phyloP scores from a whole-genome alignment of 1,140 invertebrate genomes.

The Oreohelix idahoensis region DNA sequence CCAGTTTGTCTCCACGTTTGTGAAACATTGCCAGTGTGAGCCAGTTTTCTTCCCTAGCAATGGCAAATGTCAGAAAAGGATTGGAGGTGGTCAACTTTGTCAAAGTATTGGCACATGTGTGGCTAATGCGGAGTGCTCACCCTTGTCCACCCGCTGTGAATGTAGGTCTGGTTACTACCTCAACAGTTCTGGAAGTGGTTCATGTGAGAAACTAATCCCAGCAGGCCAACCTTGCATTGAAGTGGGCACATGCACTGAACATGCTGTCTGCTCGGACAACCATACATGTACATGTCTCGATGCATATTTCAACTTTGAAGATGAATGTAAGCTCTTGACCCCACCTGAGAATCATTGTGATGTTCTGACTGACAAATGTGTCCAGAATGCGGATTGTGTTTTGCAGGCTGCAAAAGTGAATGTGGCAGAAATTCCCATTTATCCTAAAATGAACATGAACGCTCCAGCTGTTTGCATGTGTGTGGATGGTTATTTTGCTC shows the following conservation, averaged over 20 bases:
- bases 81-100: conserved; percentile 30
- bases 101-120: conserved; percentile 37
- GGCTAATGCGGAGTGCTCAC: conserved; percentile 39
- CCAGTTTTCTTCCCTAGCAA: conserved; percentile 28
- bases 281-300: background rate
- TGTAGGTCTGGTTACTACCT: conserved; percentile 32
- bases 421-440: background rate
- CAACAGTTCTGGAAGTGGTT: conserved; percentile 2
- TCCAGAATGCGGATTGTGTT: background rate
- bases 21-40: conserved; percentile 33
- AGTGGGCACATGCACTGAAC: conserved; percentile 4
- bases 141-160: conserved; percentile 14
- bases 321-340: conserved; percentile 3
- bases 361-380: conserved; percentile 19
- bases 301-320: conserved; percentile 9
- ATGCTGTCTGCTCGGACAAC: conserved; percentile 9
- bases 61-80: conserved; percentile 33
- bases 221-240: conserved; percentile 15
- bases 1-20: conserved; percentile 21
- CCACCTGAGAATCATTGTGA: background rate
- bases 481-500: background rate
- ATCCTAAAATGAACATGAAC: background rate
- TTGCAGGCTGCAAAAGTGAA: background rate
- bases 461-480: background rate
- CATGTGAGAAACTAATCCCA: conserved; percentile 13